These are phyloP conservation scores for Leptoteleia sp. DNA, from an alignment of 1,140 invertebrate species.

Conservation along the genomic window DNA sequence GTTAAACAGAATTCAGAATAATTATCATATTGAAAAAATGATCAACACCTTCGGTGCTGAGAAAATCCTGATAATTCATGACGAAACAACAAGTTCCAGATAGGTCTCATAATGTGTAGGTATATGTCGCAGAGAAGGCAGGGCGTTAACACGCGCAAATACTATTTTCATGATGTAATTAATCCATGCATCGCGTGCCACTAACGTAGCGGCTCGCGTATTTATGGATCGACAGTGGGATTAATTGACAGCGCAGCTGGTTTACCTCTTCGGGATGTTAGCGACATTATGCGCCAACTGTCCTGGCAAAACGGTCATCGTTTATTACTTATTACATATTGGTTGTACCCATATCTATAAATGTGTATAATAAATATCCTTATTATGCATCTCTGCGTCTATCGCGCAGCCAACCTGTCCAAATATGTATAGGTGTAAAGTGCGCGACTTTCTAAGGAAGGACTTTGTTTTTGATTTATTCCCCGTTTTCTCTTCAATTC, in stretches of 20 bases:
- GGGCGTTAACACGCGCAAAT: conserved; percentile 58
- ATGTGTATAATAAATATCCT: conserved; percentile 49
- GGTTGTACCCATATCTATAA: conserved; percentile 42
- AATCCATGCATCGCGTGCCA: conserved; percentile 58
- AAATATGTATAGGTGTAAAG: conserved; percentile 47
- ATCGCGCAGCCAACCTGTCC: conserved; percentile 4
- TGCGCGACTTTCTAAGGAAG: conserved; percentile 24
- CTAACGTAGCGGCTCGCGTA: conserved; percentile 47
- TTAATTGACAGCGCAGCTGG: conserved; percentile 64
- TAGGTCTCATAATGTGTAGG: conserved; percentile 43
- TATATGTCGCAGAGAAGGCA: conserved; percentile 27
- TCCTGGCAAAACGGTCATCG: conserved; percentile 31
- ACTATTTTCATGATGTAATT: conserved; percentile 67
- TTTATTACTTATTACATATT: conserved; percentile 49
- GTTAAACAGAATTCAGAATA: background rate
- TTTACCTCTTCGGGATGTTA: conserved; percentile 50
- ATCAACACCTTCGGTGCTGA: conserved; percentile 2
- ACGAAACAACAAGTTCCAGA: conserved; percentile 43
- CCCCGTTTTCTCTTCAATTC: no score
- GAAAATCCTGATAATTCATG: conserved; percentile 24
- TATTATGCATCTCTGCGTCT: conserved; percentile 44
- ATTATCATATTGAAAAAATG: conserved; percentile 9
- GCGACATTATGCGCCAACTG: conserved; percentile 22
- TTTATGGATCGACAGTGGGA: conserved; percentile 66
- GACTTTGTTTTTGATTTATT: conserved; percentile 16